Evolutionary conservation across 2,888 invertebrate genomes (phyloP), one percentile per base, ranked within the genome.

Genomic region (Stratiomys singularior): DNA sequence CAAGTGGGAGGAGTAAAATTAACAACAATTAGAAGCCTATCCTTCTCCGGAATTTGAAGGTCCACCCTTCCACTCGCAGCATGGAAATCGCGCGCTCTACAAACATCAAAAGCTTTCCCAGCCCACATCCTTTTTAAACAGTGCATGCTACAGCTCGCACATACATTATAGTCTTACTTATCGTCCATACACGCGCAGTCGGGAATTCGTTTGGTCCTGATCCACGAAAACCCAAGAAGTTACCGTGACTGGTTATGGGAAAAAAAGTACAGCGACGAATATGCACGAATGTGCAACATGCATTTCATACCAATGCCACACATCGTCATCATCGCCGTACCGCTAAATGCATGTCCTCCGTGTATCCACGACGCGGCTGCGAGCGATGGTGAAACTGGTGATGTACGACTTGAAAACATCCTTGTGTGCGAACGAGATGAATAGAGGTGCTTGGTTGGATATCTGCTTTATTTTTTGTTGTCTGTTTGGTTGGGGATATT

Each of bases 1-100:
- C 74, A 74, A 74, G 74, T 74, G 74, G 74, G 74, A 74, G 74
- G 74, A 74, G 74, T 74, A 25, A 74, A 69, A 74, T 74, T 74
- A 74, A 74, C 74, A 74, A 74, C 74, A 74, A 74, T 74, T 74
- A 74, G 71, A 74, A 74, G 74, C 74, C 74, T 58, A 23, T 74
- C 74, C 74, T 37, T 74, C 58, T 58, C 37, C 74, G 30, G 27
- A 74, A 21, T 21, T 56, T 7, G 15, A 56, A 74, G 74, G 37
- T 28, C 74, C 74, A 37, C 74, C 74, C 74, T 74, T 74, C 74
- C 37, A 58, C 60, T 60, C 25, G 44, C 74, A 58, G 13, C 23
- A 27, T 15, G 60, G 60, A 52, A 60, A 37, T 74, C 23, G 69
- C 69, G 69, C 27, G 69, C 47, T 69, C 69, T 23, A 69, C 37